Conservation (phyloP, 2,797 vertebrate genomes). For the Smutsia gigantea region DNA sequence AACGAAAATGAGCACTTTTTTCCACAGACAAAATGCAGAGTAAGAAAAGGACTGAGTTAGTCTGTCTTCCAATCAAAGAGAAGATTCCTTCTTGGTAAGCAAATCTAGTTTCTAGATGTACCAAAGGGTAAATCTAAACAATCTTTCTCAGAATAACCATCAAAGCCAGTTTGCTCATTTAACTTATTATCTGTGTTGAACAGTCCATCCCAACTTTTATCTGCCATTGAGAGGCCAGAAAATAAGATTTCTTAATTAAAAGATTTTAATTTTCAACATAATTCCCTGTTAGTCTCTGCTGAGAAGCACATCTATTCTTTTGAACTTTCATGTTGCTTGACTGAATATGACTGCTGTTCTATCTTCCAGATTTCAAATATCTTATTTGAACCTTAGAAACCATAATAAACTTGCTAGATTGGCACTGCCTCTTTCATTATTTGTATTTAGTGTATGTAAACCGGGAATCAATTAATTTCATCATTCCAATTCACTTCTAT, state of each 20-base stretch:
- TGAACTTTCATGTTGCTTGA: slow-evolving; percentile 31
- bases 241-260: slow-evolving; percentile 29
- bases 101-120: slow-evolving; percentile 2
- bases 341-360: neutral
- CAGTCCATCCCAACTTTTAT: neutral
- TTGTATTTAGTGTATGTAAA: slow-evolving; percentile 7
- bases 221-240: neutral
- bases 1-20: neutral
- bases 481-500: neutral
- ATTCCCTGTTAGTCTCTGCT: neutral
- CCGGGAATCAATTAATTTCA: slow-evolving; percentile 47
- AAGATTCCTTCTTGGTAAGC: neutral
- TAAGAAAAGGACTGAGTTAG: neutral
- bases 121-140: neutral
- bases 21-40: neutral
- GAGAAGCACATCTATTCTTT: neutral
- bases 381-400: slow-evolving; percentile 3
- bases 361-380: slow-evolving; percentile 18
- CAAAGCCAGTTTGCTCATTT: neutral
- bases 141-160: neutral
- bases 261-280: neutral
- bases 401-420: slow-evolving; percentile 9
- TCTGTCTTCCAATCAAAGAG: neutral
- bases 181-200: slow-evolving; percentile 37
- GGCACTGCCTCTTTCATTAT: neutral